phyloP scores from a whole-genome alignment of 2,797 vertebrate genomes.

The Leptoclinus maculatus region DNA sequence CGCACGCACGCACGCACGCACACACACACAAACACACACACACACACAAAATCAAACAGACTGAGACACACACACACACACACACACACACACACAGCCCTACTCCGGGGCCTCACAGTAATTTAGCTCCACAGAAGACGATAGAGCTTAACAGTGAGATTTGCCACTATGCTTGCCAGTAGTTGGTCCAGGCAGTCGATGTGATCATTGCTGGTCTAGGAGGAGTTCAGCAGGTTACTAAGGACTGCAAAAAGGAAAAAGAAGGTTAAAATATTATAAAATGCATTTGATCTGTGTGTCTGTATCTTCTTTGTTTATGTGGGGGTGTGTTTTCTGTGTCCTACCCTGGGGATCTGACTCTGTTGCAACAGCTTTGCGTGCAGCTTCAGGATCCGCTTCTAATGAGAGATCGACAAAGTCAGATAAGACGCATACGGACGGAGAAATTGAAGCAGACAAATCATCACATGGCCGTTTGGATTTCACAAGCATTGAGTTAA shows the following conservation, averaged over 20 bases:
- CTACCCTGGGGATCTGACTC: conserved; percentile 83
- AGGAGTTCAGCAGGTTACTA: conserved; percentile 76
- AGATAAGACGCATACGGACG: conserved; percentile 13
- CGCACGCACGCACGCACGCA: neutral
- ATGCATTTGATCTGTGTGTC: conserved; percentile 8
- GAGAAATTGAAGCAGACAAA: neutral
- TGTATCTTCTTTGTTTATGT: conserved; percentile 17
- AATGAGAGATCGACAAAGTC: conserved; percentile 29
- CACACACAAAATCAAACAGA: neutral
- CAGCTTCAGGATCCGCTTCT: conserved; percentile 77
- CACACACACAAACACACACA: neutral
- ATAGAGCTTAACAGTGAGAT: conserved; percentile 73
- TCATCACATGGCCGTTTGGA: conserved; percentile 5
- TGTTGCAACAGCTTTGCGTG: conserved; percentile 72
- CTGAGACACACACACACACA: neutral
- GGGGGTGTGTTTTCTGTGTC: conserved; percentile 15
- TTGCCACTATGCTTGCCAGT: conserved; percentile 68
- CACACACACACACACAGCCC: conserved; percentile 54
- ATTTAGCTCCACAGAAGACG: conserved; percentile 58
- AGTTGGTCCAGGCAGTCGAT: conserved; percentile 67
- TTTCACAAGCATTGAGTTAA: conserved; percentile 17
- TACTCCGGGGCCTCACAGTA: conserved; percentile 76
- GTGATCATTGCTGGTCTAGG: conserved; percentile 65
- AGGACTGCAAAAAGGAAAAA: conserved; percentile 69
- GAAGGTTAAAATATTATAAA: conserved; percentile 3